Base-by-base conservation (phyloP, 2,797 vertebrate genomes). In the Pampus argenteus region DNA sequence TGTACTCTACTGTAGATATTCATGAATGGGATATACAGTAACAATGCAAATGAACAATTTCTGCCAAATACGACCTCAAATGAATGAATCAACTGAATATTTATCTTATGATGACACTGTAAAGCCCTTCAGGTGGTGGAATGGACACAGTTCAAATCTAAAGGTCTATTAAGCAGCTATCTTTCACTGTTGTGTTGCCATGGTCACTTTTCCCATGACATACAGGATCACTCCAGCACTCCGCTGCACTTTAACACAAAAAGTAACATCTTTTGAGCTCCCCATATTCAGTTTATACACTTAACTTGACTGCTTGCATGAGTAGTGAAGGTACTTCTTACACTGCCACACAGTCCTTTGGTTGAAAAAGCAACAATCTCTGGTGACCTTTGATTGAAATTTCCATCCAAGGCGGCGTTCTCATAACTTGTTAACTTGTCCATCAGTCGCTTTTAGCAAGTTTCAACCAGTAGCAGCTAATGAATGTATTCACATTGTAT, bases 401-500 rank as follows among this genome's bases (percentile, higher is more conserved):
- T 50, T 78, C 66, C 61, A 44, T 81, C 54, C 36, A 3, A 3
- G 34, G 23, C 70, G 51, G 25, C 11, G 10, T 69, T 74, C 14
- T 6, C 20, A 38, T 36, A 56, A 44, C 14, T 57, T 49, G 50
- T 36, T 36, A 36, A 36, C 34, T 6, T 36, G 6, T 74, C 60
- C 66, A 22, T 76, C 29, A 31, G 29, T 14, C 73, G 18, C 44
- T 40, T 70, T 45, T 62, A 78, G 62, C 66, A n/a, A 56, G 9
- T 66, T 66, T 78, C 29, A 62, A 54, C 48, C 68, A 75, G 34
- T n/a, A 38, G 29, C 5, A 5, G 56, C 63, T 31, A 48, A 31
- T 60, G 50, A 31, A 36, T 38, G 65, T 45, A 74, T 65, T 80
- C 81, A 77, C 65, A 61, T 62, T 51, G 42, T 63, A 36, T 34